Conservation (phyloP, 2,797 vertebrate genomes). For the Diplodus sargus region DNA sequence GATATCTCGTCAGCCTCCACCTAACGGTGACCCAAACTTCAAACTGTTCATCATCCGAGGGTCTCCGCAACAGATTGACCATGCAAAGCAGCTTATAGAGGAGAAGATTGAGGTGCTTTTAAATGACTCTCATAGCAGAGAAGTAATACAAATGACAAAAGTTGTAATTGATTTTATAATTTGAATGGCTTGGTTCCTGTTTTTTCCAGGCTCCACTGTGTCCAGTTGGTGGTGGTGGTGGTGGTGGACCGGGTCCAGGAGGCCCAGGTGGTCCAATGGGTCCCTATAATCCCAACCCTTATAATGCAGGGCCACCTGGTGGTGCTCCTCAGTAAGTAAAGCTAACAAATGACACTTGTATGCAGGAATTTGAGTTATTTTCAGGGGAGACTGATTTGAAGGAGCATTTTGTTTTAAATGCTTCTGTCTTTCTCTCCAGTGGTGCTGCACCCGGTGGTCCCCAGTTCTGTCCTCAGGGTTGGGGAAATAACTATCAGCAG, state of each 20-base stretch:
- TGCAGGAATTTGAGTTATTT: not conserved
- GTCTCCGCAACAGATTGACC: slow-evolving; percentile 95
- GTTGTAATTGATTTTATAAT: not conserved
- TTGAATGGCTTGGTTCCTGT: not conserved
- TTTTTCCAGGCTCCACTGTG: slow-evolving; percentile 89
- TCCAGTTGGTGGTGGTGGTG: slow-evolving; percentile 89
- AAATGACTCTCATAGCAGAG: accelerated
- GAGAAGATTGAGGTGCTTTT: slow-evolving; percentile 93
- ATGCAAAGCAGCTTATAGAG: slow-evolving; percentile 97
- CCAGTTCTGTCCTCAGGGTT: slow-evolving; percentile 93
- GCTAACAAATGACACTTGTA: not conserved
- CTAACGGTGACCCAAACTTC: slow-evolving; percentile 95
- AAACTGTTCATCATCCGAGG: slow-evolving; percentile 95
- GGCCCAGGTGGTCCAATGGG: slow-evolving; percentile 92
- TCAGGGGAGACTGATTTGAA: not conserved
- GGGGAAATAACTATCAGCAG: slow-evolving; percentile 93
- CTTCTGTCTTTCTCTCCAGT: slow-evolving; percentile 68
- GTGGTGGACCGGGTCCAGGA: slow-evolving; percentile 65
- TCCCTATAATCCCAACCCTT: slow-evolving; percentile 94
- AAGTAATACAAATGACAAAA: not conserved
- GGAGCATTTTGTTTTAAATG: not conserved
- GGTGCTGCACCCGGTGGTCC: slow-evolving; percentile 90
- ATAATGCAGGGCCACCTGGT: slow-evolving; percentile 92
- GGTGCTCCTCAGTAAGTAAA: slow-evolving; percentile 92
- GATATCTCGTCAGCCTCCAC: slow-evolving; percentile 93